phyloP scores from a whole-genome alignment of 2,888 invertebrate genomes.

The Macrophya annulata region DNA sequence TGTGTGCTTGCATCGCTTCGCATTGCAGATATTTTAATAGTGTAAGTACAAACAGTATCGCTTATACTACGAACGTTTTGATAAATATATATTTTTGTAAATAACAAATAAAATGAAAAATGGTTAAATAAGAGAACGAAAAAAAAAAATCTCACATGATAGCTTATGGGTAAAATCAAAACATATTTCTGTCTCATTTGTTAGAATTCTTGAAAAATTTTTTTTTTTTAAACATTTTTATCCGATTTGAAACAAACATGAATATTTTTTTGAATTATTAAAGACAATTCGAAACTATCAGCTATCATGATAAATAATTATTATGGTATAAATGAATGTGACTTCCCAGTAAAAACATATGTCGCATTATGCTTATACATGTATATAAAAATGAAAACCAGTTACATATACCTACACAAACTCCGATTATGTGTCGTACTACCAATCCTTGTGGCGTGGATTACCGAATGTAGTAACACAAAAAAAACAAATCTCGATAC shows the following conservation, averaged over 20 bases:
- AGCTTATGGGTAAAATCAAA: constrained; percentile 11
- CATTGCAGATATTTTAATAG: constrained; percentile 64
- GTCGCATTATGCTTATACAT: constrained; percentile 39
- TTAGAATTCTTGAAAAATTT: too few relatives aligned
- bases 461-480: constrained; percentile 40
- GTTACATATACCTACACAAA: neutral
- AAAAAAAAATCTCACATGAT: constrained; percentile 17
- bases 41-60: constrained; percentile 55
- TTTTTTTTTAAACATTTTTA: too few relatives aligned
- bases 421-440: constrained; percentile 9
- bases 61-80: constrained; percentile 57
- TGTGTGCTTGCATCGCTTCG: constrained; percentile 61
- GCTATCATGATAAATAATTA: constrained; percentile 2
- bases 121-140: neutral
- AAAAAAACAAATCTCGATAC: neutral
- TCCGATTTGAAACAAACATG: neutral
- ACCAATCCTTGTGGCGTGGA: constrained; percentile 50
- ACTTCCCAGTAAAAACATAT: constrained; percentile 20
- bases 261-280: neutral
- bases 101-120: constrained; percentile 71
- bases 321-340: neutral
- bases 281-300: constrained; percentile 13
- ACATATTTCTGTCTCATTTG: neutral
- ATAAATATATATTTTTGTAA: constrained; percentile 65
- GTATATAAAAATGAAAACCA: constrained; percentile 3